A percentile compares a stretch with the other conserved stretches of the same genome.
Evolutionary conservation across 2,113 vertebrate species (phyloP).

Genomic region (Himantopus leucocephalus): DNA sequence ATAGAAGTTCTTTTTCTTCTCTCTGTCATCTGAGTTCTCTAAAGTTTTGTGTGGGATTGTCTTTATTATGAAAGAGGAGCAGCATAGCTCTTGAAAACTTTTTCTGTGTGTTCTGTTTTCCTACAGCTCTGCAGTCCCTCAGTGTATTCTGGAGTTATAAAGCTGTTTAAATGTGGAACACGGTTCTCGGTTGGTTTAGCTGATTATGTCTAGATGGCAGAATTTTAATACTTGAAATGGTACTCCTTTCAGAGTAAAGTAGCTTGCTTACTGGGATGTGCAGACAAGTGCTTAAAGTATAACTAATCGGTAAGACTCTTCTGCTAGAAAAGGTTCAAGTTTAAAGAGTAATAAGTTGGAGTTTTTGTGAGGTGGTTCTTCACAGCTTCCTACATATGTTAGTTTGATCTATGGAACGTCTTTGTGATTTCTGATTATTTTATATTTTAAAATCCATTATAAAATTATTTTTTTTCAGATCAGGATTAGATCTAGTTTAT

Average conservation of each 20-base stretch:
- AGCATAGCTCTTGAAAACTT: conserved; percentile 41
- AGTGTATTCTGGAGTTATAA: conserved; percentile 61
- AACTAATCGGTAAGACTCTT: not conserved
- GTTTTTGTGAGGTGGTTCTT: not conserved
- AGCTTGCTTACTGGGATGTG: not conserved
- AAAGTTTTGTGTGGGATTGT: conserved; percentile 44
- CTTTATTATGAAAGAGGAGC: conserved; percentile 38
- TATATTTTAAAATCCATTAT: not conserved
- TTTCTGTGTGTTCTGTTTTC: conserved; percentile 22
- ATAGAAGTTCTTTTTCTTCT: not conserved
- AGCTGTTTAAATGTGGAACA: conserved; percentile 54
- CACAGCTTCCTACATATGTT: not conserved
- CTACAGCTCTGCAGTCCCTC: conserved; percentile 19
- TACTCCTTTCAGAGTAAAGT: not conserved
- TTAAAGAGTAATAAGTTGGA: not conserved
- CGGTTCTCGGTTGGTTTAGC: conserved; percentile 48
- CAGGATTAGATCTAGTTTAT: not conserved
- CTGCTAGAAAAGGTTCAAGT: not conserved
- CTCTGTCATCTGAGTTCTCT: conserved; percentile 10
- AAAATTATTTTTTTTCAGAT: not conserved
- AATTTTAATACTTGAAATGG: conserved; percentile 42
- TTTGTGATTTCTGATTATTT: not conserved
- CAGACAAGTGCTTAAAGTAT: not conserved
- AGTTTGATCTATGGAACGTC: not conserved
- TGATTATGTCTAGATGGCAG: conserved; percentile 41